Base-by-base conservation (phyloP, 2,888 invertebrate genomes). In the Invenusta paracnida region DNA sequence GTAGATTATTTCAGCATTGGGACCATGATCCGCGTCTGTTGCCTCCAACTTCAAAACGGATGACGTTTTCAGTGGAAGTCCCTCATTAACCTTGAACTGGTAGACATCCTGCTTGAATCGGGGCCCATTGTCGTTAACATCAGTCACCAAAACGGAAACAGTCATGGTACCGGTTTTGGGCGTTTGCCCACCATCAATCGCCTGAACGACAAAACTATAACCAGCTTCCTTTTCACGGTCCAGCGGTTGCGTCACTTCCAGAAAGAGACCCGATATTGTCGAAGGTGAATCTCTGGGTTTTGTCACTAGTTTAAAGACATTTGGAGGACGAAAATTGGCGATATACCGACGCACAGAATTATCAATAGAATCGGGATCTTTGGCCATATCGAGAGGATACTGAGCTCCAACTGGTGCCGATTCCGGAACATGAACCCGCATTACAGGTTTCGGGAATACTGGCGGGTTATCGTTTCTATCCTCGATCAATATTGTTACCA, bases 61-160 rank as follows among this genome's bases (percentile, higher is more conserved):
- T n/a, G n/a, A n/a, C 0, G 25, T 29, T 23, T 25, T n/a, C 11
- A 83, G n/a, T 17, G 48, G 67, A 2, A 67, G 30, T n/a, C 83
- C 67, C 11, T 83, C 83, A 23, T 83, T 48, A 23, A 83, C 31
- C n/a, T 83, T 25, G n/a, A 83, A 30, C 0, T 25, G 85, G 81
- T 86, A 86, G 81, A 85, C 29, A 29, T 67, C 29, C 30, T 66
- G 86, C n/a, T 86, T 30, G 29, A 86, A 86, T 30, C 48, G 73
- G 23, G 86, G 86, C 2, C 27, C 79, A 28, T 31, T 81, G 67
- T 86, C 86, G 28, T 86, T 86, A 0, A 86, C 2, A 81, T 86
- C 86, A n/a, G 48, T 83, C 29, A 73, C 27, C n/a, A 73, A 25
- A 23, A 2, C 17, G 66, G 30, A 83, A 1, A 73, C 30, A 17